Evolutionary conservation across 2,797 vertebrate genomes (phyloP).

Genomic region (Adelosebastes latens): DNA sequence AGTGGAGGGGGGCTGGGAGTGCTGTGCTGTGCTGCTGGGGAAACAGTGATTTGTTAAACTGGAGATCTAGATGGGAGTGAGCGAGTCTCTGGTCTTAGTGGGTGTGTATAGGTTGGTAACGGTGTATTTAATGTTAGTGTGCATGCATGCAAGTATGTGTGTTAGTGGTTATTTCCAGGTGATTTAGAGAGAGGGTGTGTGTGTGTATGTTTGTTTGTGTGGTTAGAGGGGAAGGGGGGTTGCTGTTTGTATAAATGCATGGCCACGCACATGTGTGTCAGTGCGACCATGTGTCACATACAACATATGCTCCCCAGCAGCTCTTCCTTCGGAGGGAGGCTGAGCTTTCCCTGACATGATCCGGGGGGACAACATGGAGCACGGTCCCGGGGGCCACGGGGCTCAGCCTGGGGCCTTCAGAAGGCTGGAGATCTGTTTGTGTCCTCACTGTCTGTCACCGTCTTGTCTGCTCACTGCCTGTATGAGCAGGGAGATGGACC

Average conservation of each 20-base stretch:
- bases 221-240: neutral
- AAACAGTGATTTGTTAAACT: slow-evolving; percentile 47
- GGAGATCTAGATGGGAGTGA: slow-evolving; percentile 20
- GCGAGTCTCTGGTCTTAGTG: neutral
- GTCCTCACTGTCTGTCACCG: slow-evolving; percentile 23
- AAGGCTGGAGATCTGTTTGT: slow-evolving; percentile 41
- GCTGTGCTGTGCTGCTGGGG: slow-evolving; percentile 50
- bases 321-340: slow-evolving; percentile 34
- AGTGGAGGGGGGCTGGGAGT: slow-evolving; percentile 36
- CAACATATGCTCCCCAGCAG: slow-evolving; percentile 75
- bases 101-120: neutral
- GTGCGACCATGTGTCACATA: slow-evolving; percentile 70
- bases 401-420: slow-evolving; percentile 33
- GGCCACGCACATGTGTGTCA: slow-evolving; percentile 45
- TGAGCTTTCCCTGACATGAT: slow-evolving; percentile 65
- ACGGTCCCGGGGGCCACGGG: slow-evolving; percentile 15
- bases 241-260: slow-evolving; percentile 52
- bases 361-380: slow-evolving; percentile 60
- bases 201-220: slow-evolving; percentile 25
- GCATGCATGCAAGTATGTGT: neutral
- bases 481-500: neutral
- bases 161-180: slow-evolving; percentile 21
- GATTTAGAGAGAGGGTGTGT: neutral
- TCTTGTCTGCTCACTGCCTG: slow-evolving; percentile 25
- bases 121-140: slow-evolving; percentile 14